A percentile compares a stretch with the other conserved stretches of the same genome.
Evolutionary conservation across 1,140 invertebrate genomes (phyloP).

Genomic region (Lepidurus packardi): DNA sequence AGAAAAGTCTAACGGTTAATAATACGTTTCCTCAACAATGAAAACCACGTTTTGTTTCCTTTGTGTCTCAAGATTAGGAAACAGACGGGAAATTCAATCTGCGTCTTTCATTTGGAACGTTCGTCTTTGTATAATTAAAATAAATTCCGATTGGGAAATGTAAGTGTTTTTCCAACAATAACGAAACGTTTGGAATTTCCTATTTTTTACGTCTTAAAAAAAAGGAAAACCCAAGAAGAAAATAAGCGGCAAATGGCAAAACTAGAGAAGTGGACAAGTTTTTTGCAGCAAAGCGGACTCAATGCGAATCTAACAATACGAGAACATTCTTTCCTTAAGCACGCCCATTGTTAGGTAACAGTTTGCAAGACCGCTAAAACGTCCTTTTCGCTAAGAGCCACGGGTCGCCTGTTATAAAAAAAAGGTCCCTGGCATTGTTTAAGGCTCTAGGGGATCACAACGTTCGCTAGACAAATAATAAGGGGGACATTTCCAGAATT

Average conservation of each 20-base stretch:
- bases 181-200: not conserved
- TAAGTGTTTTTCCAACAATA: not conserved
- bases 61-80: no score
- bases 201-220: not conserved
- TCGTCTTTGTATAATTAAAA: no score
- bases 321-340: not conserved
- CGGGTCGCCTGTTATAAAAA: not conserved
- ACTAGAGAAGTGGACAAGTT: not conserved
- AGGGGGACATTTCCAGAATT: not conserved
- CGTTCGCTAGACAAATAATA: slow-evolving; percentile 5
- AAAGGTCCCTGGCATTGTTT: not conserved
- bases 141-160: not conserved
- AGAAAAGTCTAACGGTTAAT: no score
- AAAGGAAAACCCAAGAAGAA: not conserved
- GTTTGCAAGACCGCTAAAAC: not conserved
- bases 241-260: not conserved
- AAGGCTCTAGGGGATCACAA: not conserved
- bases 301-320: not conserved
- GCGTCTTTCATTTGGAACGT: no score
- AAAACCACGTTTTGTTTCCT: no score
- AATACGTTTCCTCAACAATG: no score
- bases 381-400: not conserved
- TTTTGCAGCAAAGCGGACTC: not conserved
- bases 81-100: no score
- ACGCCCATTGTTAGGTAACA: not conserved